Conservation (phyloP, 2,113 vertebrate genomes). For the Clarias magur region DNA sequence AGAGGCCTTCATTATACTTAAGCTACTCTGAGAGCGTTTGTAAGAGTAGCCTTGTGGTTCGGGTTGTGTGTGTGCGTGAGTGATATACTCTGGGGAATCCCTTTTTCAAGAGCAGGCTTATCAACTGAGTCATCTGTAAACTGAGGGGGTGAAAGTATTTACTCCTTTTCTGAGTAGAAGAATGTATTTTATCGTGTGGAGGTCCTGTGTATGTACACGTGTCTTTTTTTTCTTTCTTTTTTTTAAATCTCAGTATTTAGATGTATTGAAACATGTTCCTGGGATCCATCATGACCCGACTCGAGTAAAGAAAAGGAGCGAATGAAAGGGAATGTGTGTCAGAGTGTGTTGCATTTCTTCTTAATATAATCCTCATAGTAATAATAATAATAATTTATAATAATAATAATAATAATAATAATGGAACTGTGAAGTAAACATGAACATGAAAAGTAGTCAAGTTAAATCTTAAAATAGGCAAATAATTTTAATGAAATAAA, state of each 20-base stretch:
- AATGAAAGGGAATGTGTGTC: background rate
- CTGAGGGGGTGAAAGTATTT: constrained; percentile 36
- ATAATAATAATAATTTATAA: background rate
- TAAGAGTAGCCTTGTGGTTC: constrained; percentile 20
- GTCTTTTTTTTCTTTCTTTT: background rate
- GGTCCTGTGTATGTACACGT: constrained; percentile 8
- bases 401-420: background rate
- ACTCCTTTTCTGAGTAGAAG: constrained; percentile 27
- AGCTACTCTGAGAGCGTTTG: constrained; percentile 15
- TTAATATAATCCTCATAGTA: background rate
- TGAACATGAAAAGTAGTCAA: background rate
- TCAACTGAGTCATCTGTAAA: constrained; percentile 54
- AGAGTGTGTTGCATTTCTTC: constrained; percentile 9
- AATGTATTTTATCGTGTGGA: constrained; percentile 3
- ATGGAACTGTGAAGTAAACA: background rate
- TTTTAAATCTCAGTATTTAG: background rate
- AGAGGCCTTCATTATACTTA: constrained; percentile 15
- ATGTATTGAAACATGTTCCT: background rate
- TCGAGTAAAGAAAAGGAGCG: background rate
- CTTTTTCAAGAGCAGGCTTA: constrained; percentile 42
- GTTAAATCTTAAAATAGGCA: background rate
- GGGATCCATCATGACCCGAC: background rate
- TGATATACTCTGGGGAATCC: constrained; percentile 48
- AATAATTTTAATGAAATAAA: background rate
- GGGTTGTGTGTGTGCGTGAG: constrained; percentile 10